Conservation (phyloP, 2,113 vertebrate genomes). For the Nothocercus julius region DNA sequence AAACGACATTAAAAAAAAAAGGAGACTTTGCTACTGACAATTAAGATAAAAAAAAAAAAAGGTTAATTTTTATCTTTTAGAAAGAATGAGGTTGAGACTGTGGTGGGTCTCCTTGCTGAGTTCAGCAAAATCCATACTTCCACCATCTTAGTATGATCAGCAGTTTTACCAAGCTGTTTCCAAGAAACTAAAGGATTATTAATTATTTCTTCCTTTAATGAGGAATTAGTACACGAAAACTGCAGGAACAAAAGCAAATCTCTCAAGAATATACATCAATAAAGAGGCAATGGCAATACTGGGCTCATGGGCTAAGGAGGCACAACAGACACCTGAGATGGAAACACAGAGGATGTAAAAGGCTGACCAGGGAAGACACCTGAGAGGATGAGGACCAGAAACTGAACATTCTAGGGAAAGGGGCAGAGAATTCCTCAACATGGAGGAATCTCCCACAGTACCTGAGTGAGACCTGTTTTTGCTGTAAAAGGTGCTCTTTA, state of each 20-base stretch:
- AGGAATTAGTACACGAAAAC: not conserved
- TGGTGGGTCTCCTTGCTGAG: not conserved
- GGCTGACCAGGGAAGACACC: not conserved
- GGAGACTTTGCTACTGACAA: not conserved
- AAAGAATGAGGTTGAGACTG: not conserved
- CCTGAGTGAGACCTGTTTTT: not conserved
- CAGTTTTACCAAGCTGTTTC: not conserved
- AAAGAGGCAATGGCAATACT: not conserved
- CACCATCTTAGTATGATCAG: not conserved
- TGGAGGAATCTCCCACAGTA: not conserved
- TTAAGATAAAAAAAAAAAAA: not conserved
- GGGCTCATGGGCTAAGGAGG: accelerated
- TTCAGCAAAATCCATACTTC: not conserved
- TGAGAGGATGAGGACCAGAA: not conserved
- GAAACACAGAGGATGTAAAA: accelerated
- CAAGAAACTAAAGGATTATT: not conserved
- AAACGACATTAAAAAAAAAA: not conserved
- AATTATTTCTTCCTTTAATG: no score
- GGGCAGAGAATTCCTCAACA: not conserved
- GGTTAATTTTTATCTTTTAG: not conserved
- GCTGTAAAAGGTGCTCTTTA: not conserved
- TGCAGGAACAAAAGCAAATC: not conserved
- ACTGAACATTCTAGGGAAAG: accelerated
- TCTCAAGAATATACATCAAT: not conserved
- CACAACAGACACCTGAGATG: not conserved